A percentile compares a stretch with the other conserved stretches of the same genome.
Evolutionary conservation across 1,140 invertebrate species (phyloP).

Genomic region (Drosophila arizonae): DNA sequence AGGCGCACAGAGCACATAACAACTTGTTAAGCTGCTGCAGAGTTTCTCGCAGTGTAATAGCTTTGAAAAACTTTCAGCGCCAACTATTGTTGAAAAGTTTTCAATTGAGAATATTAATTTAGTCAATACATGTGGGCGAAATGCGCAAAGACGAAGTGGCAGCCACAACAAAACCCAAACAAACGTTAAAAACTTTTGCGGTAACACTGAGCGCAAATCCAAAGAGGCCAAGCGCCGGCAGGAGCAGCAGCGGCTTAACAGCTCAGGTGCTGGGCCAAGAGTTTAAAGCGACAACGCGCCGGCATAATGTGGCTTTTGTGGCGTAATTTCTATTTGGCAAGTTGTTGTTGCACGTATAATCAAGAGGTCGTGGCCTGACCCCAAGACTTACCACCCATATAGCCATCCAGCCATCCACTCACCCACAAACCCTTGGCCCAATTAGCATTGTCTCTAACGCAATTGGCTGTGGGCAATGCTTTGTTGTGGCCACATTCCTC

Average conservation of each 20-base stretch:
- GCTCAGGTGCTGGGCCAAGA: slow-evolving; percentile 35
- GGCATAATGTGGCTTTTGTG: slow-evolving; percentile 77
- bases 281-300: slow-evolving; percentile 59
- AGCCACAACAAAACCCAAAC: slow-evolving; percentile 57
- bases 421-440: slow-evolving; percentile 47
- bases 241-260: slow-evolving; percentile 21
- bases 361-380: slow-evolving; percentile 30
- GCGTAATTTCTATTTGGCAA: slow-evolving; percentile 68
- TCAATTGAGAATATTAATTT: slow-evolving; percentile 81
- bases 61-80: slow-evolving; percentile 65
- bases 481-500: slow-evolving; percentile 59
- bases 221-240: slow-evolving; percentile 32
- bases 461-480: slow-evolving; percentile 69
- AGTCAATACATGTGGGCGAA: slow-evolving; percentile 76
- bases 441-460: slow-evolving; percentile 69
- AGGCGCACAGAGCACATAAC: too few species aligned
- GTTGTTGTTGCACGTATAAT: slow-evolving; percentile 60
- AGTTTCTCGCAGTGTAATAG: slow-evolving; percentile 64
- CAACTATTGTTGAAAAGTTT: slow-evolving; percentile 80
- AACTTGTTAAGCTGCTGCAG: not conserved
- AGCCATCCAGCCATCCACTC: not conserved
- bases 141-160: slow-evolving; percentile 43
- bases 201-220: slow-evolving; percentile 63
- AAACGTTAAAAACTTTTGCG: slow-evolving; percentile 76
- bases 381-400: not conserved